Conservation (phyloP, 2,113 vertebrate genomes). For the Chionis minor region DNA sequence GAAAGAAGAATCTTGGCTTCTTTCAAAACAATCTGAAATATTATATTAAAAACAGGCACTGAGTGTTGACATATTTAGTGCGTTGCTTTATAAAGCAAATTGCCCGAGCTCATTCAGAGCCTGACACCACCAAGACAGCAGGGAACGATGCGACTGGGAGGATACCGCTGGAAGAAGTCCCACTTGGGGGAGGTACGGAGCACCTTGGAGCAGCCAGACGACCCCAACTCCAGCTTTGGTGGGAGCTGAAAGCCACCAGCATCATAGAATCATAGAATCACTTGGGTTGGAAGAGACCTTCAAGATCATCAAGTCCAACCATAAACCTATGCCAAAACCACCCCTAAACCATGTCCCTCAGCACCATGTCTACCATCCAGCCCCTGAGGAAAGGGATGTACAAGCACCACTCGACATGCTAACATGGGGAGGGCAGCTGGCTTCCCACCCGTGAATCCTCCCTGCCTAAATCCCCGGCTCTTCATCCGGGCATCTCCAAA, state of each 20-base stretch:
- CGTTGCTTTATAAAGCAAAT: slow-evolving; percentile 44
- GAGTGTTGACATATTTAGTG: slow-evolving; percentile 57
- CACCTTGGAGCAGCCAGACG: neutral
- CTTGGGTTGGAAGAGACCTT: no score
- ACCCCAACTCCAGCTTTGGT: neutral
- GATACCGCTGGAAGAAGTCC: neutral
- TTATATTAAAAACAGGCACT: slow-evolving; percentile 34
- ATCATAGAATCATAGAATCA: neutral
- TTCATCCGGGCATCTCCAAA: neutral
- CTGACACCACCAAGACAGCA: slow-evolving; percentile 20
- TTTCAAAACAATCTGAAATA: slow-evolving; percentile 65
- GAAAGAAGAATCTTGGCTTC: slow-evolving; percentile 55
- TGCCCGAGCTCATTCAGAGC: slow-evolving; percentile 23
- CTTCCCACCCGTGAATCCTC: neutral
- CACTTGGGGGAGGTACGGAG: neutral
- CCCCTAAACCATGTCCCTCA: no score
- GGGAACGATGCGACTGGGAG: neutral
- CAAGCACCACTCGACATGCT: neutral
- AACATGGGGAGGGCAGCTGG: neutral
- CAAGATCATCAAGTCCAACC: no score
- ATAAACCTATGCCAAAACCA: no score
- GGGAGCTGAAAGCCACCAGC: neutral
- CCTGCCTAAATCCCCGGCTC: neutral
- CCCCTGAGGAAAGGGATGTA: neutral
- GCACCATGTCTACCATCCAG: neutral